Base-by-base conservation (phyloP, 2,888 invertebrate species). In the Lissonota sp. region DNA sequence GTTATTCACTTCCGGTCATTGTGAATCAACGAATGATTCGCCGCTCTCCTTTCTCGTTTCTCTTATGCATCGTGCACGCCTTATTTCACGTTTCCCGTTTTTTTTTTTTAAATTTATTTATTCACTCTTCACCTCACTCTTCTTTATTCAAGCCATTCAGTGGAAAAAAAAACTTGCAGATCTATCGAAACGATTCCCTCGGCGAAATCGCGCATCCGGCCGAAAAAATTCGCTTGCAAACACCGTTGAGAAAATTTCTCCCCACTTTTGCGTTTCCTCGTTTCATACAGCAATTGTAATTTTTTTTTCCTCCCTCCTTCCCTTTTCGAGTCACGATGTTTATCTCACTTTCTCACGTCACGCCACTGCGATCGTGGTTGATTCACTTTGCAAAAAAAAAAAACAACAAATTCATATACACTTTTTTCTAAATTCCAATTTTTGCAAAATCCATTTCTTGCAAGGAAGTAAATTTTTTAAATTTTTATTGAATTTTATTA, bases 1-100 rank as follows among this genome's bases (percentile, higher is more conserved):
- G 71, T 80, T 80, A 80, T 76, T 58, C 26, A 76, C 80, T 76
- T 80, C 80, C 80, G 80, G 76, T 80, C 80, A 80, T 80, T 80
- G 80, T 80, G 71, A 76, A 76, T 76, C 67, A 72, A 73, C 44
- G 60, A 75, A 79, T 74, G 70, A 79, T 44, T 26, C 26, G 0
- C 26, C 42, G 39, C 55, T 37, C 40, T 51, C 37, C 44, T 16
- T n/a, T 69, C 12, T 46, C 44, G 26, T 57, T 6, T 70, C 66
- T 57, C 16, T 12, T 69, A 26, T 26, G 26, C 26, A 67, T 67
- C 73, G 51, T 66, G 26, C 26, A 26, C 26, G 3, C 26, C 26
- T 26, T 60, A 58, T 39, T 77, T 57, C 44, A 39, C 44, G 40
- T 72, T 62, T 58, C 55, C 16, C 39, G 8, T 42, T 26, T 64